These are phyloP conservation scores for Chloroceryle aenea DNA, from an alignment of 2,113 vertebrate species.

Conservation along the genomic window DNA sequence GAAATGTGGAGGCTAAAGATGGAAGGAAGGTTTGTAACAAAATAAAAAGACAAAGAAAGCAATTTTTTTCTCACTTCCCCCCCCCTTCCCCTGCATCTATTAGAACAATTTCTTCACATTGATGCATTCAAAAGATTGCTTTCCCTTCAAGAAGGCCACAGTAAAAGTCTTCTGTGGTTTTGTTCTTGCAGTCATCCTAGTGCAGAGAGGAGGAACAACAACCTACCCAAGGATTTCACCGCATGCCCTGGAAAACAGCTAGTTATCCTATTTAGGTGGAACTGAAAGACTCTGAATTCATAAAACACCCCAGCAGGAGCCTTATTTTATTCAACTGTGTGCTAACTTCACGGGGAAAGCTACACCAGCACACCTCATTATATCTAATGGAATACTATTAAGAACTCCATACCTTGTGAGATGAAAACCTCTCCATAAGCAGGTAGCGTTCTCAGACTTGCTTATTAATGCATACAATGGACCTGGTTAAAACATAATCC, in stretches of 20 bases:
- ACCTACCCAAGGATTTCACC: not conserved
- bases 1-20: not conserved
- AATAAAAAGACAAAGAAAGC: not conserved
- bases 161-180: not conserved
- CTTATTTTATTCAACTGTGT: conserved; percentile 8
- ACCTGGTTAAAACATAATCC: not conserved
- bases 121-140: not conserved
- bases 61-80: not conserved
- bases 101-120: not conserved
- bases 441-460: conserved; percentile 26
- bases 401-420: not conserved
- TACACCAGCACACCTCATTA: not conserved
- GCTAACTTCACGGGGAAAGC: conserved; percentile 2
- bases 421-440: conserved; percentile 30
- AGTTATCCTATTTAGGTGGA: conserved; percentile 14
- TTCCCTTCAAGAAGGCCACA: not conserved
- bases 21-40: conserved; percentile 20
- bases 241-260: not conserved
- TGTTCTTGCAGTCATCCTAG: not conserved
- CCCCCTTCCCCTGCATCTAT: not conserved
- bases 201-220: not conserved
- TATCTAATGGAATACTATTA: conserved; percentile 35
- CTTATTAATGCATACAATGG: not conserved
- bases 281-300: conserved; percentile 9
- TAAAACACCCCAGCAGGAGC: conserved; percentile 17